Evolutionary conservation across 2,888 invertebrate species (phyloP), one percentile per base, ranked within the genome.

Genomic region (Aethes cnicana): DNA sequence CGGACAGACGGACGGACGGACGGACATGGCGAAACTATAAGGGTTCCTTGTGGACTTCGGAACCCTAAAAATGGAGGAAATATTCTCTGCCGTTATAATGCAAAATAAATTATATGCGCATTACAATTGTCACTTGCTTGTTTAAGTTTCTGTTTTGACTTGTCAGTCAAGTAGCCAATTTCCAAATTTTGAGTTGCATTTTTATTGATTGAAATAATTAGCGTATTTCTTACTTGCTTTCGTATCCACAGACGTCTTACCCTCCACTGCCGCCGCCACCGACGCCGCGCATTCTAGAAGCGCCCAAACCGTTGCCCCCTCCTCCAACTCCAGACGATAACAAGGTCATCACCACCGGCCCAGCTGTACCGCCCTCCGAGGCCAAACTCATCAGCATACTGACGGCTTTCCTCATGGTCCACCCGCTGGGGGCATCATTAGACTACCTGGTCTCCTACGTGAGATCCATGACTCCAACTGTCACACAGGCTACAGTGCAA

Each of bases 301-400:
- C 14, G 3, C 23, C 39, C 0, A 56, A 53, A 8, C 57, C 56
- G 2, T 64, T 65, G 16, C 63, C 65, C 0, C 69, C 66, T 0
- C 72, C 71, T 0, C 69, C 68, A 0, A 64, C 69, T 17, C 64
- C 73, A 3, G 70, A 71, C 14, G 62, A 63, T 23, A 50, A 55
- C 21, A 62, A 62, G 41, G 46, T 58, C 9, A 37, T 57, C 11
- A 53, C 53, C 1, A 54, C 64, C 1, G 64, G 64, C 2, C 58
- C 69, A 8, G 14, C 59, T 3, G 63, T 72, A 0, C 61, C 70
- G 4, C 66, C 71, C 2, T 68, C 75, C 4, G 84, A 85, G 47
- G 84, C 81, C 3, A 84, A 81, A 54, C 76, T 86, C 35, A 80
- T 85, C 63, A 80, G 83, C 52, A 68, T 84, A n/a, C 52, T 86